Conservation (phyloP, 2,113 vertebrate species). For the Ornithorhynchus anatinus region DNA sequence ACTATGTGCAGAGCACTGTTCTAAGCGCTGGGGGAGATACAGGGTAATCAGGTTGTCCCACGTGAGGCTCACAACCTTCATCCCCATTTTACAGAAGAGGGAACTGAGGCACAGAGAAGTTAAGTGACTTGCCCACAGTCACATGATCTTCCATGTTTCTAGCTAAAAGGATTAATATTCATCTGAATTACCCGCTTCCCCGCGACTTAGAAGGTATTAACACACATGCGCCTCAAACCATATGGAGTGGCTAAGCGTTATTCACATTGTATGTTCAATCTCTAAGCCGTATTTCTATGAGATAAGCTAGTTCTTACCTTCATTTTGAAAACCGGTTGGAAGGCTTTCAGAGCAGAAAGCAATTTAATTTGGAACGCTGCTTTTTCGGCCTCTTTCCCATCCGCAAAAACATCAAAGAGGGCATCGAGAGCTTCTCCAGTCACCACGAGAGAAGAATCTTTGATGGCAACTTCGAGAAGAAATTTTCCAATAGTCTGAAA, state of each 20-base stretch:
- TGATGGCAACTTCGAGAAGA: constrained; percentile 85
- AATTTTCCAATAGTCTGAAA: constrained; percentile 88
- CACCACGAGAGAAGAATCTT: constrained; percentile 86
- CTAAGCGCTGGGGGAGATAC: too few relatives aligned
- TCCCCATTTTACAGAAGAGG: too few relatives aligned
- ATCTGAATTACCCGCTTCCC: too few relatives aligned
- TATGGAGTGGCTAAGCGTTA: not conserved
- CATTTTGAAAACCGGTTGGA: constrained; percentile 90
- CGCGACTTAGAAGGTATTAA: too few relatives aligned
- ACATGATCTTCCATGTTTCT: too few relatives aligned
- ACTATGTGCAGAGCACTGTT: too few relatives aligned
- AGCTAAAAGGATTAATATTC: too few relatives aligned
- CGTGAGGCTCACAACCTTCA: too few relatives aligned
- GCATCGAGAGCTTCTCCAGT: constrained; percentile 93
- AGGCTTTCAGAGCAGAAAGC: constrained; percentile 81
- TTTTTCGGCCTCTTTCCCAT: constrained; percentile 87
- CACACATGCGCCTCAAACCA: not conserved
- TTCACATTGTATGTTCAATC: not conserved
- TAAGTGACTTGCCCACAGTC: too few relatives aligned
- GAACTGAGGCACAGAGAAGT: too few relatives aligned
- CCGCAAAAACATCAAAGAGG: constrained; percentile 94
- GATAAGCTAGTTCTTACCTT: constrained; percentile 84
- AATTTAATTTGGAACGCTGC: constrained; percentile 84
- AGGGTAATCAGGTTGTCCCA: too few relatives aligned
- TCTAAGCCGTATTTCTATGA: not conserved